Base-by-base conservation (phyloP, 2,113 vertebrate genomes). In the Elephas maximus region DNA sequence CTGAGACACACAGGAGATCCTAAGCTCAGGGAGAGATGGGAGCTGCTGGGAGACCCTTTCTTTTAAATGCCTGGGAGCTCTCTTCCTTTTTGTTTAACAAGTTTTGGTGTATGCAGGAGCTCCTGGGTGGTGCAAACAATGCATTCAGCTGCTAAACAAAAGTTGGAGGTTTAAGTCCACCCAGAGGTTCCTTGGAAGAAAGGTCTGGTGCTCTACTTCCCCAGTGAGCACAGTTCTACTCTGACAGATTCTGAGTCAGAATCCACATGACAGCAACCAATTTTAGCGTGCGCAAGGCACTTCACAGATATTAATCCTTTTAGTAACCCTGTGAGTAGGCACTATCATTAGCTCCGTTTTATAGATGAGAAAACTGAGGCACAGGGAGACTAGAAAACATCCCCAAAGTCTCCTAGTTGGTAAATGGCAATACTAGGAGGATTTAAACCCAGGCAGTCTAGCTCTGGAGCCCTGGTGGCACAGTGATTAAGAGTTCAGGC, bases 61-160 rank as follows among this genome's bases (percentile, higher is more conserved):
- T 81, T 91, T 77, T 30, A 87, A 76, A 85, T 28, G 37, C 14
- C 30, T 8, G 1, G 0, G 12, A 79, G 53, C 6, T 67, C 23
- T 89, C 95, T 89, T 82, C 37, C 33, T 92, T 51, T 69, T 74
- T 84, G 80, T 78, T 63, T 41, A 28, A 89, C 30, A 93, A 37
- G 44, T 15, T 30, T 48, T 33, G 33, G 33, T 12, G 37, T 33
- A 37, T 21, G 20, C 28, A 33, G 37, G 37, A 37, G 37, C 37
- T 37, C 37, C 37, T 37, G 37, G 37, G 37, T 37, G 37, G 37
- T 37, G 37, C 37, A 37, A 37, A 37, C 37, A 2, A 37, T 37
- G 37, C 37, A 37, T 37, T 37, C 37, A 37, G 37, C 37, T 37
- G 37, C 37, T 37, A 37, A 37, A 37, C 37, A 37, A 37, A 37